phyloP scores from a whole-genome alignment of 1,140 invertebrate species.

The silkworm (Bombyx mori) region ASM3026992v2 NC_085110.1:1352501-1353000 shows the following conservation, averaged over 20 bases:
- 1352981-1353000: too few species aligned
- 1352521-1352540: neutral
- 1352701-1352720: too few species aligned
- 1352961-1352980: slow-evolving; percentile 19
- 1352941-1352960: slow-evolving; percentile 26
- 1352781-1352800: slow-evolving; percentile 4
- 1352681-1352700: too few species aligned
- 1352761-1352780: neutral
- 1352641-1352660: too few species aligned
- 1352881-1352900: slow-evolving; percentile 43
- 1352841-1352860: slow-evolving; percentile 46
- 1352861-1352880: slow-evolving; percentile 41
- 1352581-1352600: too few species aligned
- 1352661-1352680: too few species aligned
- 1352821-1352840: slow-evolving; percentile 40
- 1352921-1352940: slow-evolving; percentile 43
- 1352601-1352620: too few species aligned
- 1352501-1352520: neutral
- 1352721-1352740: too few species aligned
- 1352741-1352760: too few species aligned
- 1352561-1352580: too few species aligned
- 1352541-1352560: neutral
- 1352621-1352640: too few species aligned
- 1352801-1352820: slow-evolving; percentile 4
- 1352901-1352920: slow-evolving; percentile 24